Percentiles rank a stretch among this genome's conserved stretches.
Evolutionary conservation across 35 echinoderm and acorn worm species (phyloP).

Genomic region (Apostichopus japonicus): DNA sequence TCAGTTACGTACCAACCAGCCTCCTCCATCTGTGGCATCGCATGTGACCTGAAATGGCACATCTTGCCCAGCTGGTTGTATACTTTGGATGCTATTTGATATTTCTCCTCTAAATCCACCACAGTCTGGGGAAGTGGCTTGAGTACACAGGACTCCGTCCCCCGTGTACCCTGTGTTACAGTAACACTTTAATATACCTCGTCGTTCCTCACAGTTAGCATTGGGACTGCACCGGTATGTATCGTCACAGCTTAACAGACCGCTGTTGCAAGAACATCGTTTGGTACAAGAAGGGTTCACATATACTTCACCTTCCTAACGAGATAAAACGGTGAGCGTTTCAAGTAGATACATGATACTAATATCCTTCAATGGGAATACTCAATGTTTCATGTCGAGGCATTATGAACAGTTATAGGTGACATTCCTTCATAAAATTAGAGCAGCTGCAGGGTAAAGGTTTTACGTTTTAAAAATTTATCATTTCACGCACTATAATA

Average conservation of each 20-base stretch:
- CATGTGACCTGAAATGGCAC: neutral
- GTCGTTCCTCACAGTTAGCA: neutral
- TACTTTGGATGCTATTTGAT: neutral
- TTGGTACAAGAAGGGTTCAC: neutral
- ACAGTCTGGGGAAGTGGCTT: neutral
- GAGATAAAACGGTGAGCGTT: neutral
- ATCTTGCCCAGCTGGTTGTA: neutral
- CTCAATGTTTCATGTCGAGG: too few species aligned
- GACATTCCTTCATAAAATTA: too few species aligned
- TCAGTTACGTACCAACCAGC: neutral
- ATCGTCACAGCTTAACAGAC: neutral
- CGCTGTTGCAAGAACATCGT: neutral
- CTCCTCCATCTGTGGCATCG: neutral
- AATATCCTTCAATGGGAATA: too few species aligned
- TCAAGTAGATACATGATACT: too few species aligned
- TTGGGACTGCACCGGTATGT: neutral
- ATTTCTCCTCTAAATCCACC: neutral
- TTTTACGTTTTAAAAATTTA: too few species aligned
- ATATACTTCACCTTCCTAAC: slow-evolving; percentile 2
- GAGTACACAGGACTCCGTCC: neutral
- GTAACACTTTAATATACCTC: neutral
- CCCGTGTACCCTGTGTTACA: neutral
- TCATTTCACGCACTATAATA: too few species aligned
- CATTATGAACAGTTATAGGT: too few species aligned
- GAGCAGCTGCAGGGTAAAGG: too few species aligned